phyloP scores from a whole-genome alignment of 1,140 invertebrate genomes.

The Apis mellifera region DNA sequence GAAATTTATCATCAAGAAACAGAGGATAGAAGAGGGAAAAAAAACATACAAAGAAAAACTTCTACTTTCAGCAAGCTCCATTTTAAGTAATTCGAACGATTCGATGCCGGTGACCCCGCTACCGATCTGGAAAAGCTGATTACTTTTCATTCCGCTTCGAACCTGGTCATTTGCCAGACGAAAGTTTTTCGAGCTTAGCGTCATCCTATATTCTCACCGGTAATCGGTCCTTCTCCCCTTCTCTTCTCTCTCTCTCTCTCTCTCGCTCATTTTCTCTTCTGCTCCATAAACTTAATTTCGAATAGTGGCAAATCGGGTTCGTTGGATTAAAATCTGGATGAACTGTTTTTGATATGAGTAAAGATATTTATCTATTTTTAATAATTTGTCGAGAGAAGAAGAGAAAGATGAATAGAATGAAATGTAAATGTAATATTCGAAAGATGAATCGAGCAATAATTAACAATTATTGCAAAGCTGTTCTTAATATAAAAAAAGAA shows the following conservation, averaged over 20 bases:
- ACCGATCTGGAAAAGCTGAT: conserved; percentile 59
- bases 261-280: too few species aligned
- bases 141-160: conserved; percentile 56
- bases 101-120: background rate
- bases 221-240: background rate
- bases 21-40: too few species aligned
- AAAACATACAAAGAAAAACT: background rate
- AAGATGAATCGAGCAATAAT: background rate
- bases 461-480: background rate
- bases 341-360: too few species aligned
- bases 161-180: conserved; percentile 51
- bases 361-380: too few species aligned
- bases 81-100: conserved; percentile 27
- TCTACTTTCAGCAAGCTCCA: background rate
- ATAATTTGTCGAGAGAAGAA: background rate
- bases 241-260: too few species aligned
- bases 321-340: background rate
- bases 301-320: background rate
- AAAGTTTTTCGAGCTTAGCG: conserved; percentile 56
- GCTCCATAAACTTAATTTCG: conserved; percentile 32
- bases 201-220: conserved; percentile 11
- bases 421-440: background rate
- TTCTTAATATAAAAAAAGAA: background rate
- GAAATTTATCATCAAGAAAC: background rate
- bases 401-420: background rate